phyloP scores from a whole-genome alignment of 2,888 invertebrate genomes.

The Rugalucina vietnamica region DNA sequence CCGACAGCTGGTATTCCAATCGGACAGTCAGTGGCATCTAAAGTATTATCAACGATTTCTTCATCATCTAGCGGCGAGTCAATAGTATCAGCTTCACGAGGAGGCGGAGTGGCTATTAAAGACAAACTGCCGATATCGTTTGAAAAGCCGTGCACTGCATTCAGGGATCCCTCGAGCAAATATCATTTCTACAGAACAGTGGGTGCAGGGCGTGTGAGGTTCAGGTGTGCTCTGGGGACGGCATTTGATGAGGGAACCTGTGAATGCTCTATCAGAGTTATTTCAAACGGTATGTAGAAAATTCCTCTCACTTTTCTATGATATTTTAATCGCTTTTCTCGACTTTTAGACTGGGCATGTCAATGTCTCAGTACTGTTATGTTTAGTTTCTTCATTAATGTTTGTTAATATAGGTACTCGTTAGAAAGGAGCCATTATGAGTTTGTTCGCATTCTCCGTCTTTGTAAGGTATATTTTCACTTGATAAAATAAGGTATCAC shows the following conservation, averaged over 20 bases:
- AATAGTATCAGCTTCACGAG: not conserved
- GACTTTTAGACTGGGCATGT: too few species aligned
- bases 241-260: conserved; percentile 56
- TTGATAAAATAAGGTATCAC: too few species aligned
- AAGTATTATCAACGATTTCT: not conserved
- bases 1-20: not conserved
- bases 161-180: conserved; percentile 37
- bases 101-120: not conserved
- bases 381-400: too few species aligned
- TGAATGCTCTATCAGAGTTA: conserved; percentile 57
- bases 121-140: not conserved
- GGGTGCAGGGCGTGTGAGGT: conserved; percentile 18
- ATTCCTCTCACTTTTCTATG: too few species aligned
- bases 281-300: conserved; percentile 48
- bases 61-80: not conserved
- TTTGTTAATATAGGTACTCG: too few species aligned
- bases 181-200: conserved; percentile 40
- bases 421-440: too few species aligned
- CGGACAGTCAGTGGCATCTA: not conserved
- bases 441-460: too few species aligned
- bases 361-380: too few species aligned
- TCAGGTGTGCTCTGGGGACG: conserved; percentile 60
- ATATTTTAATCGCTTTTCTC: too few species aligned
- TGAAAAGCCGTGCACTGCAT: not conserved
- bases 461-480: too few species aligned